These are phyloP conservation scores for Cistogaster globosa DNA, from an alignment of 2,888 invertebrate genomes.

Conservation along the genomic window DNA sequence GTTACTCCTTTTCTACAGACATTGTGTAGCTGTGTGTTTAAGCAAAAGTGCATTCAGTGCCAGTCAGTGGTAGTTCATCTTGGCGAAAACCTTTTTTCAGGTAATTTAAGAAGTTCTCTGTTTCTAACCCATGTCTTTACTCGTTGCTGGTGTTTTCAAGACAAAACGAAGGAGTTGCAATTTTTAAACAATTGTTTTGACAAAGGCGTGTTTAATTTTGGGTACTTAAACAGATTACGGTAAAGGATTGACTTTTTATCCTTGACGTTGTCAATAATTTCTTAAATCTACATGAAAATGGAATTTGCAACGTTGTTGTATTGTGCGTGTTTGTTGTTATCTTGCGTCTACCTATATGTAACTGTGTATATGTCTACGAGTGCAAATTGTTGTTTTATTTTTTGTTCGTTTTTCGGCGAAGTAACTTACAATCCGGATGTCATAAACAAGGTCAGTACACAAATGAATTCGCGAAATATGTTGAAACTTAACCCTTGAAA, in stretches of 20 bases:
- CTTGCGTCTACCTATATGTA: background rate
- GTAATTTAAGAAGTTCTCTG: background rate
- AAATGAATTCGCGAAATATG: constrained; percentile 28
- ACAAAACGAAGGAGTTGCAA: constrained; percentile 74
- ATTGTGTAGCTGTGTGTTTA: constrained; percentile 69
- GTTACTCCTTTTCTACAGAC: constrained; percentile 80
- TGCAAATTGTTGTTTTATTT: constrained; percentile 35
- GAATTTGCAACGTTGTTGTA: background rate
- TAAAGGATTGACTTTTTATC: constrained; percentile 82
- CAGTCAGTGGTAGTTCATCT: constrained; percentile 46
- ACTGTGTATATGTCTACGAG: background rate
- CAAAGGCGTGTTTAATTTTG: constrained; percentile 82
- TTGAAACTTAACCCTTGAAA: constrained; percentile 27
- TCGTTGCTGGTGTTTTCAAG: constrained; percentile 73
- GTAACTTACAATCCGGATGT: background rate
- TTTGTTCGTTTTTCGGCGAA: constrained; percentile 39
- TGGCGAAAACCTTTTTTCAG: constrained; percentile 51
- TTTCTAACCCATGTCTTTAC: constrained; percentile 61
- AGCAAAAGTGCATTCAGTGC: constrained; percentile 21
- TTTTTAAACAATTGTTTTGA: constrained; percentile 76
- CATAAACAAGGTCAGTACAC: constrained; percentile 19
- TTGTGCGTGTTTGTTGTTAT: background rate
- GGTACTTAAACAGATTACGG: constrained; percentile 82
- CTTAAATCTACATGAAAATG: constrained; percentile 37
- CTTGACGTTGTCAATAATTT: constrained; percentile 75